A percentile compares a stretch with the other conserved stretches of the same genome.
phyloP scores from a whole-genome alignment of 2,797 vertebrate species.

The Lutjanus argentimaculatus region DNA sequence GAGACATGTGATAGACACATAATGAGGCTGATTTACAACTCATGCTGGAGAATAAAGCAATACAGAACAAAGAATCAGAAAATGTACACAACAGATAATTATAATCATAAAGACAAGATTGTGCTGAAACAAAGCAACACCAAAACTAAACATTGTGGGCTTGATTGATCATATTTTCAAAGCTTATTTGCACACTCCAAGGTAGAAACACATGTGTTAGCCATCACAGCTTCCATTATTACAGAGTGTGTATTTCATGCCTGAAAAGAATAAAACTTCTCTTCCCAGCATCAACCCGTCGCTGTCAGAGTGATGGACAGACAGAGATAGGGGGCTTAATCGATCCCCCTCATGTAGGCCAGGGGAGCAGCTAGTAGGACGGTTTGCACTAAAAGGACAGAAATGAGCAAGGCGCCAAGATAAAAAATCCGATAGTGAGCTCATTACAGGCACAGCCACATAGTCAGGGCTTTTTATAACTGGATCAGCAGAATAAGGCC shows the following conservation, averaged over 20 bases:
- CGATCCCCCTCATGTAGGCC: conserved; percentile 48
- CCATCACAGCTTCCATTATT: background rate
- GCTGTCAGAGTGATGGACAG: conserved; percentile 41
- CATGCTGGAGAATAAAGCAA: background rate
- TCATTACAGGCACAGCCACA: conserved; percentile 71
- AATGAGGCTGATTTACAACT: background rate
- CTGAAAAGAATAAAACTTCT: conserved; percentile 36
- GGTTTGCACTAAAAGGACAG: conserved; percentile 77
- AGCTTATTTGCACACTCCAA: background rate
- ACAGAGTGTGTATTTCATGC: background rate
- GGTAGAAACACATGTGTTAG: background rate
- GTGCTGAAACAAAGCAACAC: background rate
- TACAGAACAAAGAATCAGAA: background rate
- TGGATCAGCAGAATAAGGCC: conserved; percentile 74
- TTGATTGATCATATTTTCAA: background rate
- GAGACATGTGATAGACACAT: background rate
- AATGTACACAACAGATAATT: background rate
- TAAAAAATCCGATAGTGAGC: conserved; percentile 75
- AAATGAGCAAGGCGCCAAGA: conserved; percentile 76
- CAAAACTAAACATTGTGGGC: background rate
- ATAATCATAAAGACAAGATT: background rate
- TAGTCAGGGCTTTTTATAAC: conserved; percentile 73
- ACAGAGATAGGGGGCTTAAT: conserved; percentile 57
- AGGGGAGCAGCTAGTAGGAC: conserved; percentile 51
- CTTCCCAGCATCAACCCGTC: conserved; percentile 43